These are phyloP conservation scores for Protodeltote pygarga DNA, from an alignment of 2,888 invertebrate genomes.

Conservation along the genomic window DNA sequence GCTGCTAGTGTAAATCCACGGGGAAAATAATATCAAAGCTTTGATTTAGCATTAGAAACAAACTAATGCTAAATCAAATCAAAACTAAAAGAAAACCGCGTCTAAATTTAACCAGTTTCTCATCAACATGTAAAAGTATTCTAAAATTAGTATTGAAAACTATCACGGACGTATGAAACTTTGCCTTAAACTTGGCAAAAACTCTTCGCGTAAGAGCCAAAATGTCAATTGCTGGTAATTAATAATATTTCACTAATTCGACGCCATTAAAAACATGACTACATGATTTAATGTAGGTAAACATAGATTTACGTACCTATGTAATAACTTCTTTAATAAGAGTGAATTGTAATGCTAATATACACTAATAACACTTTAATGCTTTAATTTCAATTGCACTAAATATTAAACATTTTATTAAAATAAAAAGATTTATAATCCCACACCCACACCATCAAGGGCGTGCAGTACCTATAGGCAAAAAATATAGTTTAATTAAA, in stretches of 20 bases:
- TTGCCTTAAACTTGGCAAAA: constrained; percentile 50
- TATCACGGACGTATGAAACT: constrained; percentile 16
- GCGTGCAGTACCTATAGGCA: too few species aligned
- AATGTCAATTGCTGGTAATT: constrained; percentile 44
- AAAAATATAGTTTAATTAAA: too few species aligned
- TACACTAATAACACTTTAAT: too few species aligned
- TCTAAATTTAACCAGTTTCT: not conserved
- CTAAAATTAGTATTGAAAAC: constrained; percentile 8
- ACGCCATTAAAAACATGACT: constrained; percentile 18
- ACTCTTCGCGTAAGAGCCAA: constrained; percentile 48
- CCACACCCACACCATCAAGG: too few species aligned
- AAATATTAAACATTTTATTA: too few species aligned
- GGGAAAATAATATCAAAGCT: too few species aligned
- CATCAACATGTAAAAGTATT: not conserved
- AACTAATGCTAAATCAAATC: not conserved
- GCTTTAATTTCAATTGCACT: too few species aligned
- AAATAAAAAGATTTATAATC: too few species aligned
- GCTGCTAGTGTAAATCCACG: too few species aligned
- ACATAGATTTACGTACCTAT: not conserved
- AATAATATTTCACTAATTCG: constrained; percentile 7
- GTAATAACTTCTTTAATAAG: too few species aligned
- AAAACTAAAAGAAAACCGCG: not conserved
- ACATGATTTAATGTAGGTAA: constrained; percentile 10
- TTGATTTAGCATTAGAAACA: too few species aligned
- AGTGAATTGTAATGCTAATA: too few species aligned